These are phyloP conservation scores for Hemiscyllium ocellatum DNA, from an alignment of 2,113 vertebrate species.

Conservation along the genomic window DNA sequence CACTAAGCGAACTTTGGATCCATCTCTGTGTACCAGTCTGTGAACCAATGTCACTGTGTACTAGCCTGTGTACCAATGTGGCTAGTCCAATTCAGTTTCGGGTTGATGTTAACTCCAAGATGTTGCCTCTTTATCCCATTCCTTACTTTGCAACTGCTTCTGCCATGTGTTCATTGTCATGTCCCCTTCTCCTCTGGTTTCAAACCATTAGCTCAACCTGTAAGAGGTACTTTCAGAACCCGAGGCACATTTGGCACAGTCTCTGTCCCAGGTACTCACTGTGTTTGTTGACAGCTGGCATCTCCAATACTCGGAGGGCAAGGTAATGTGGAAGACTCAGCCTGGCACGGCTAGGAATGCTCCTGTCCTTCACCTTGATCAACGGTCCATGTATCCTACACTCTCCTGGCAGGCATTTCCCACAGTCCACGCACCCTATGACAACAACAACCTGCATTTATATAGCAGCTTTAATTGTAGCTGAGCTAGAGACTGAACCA, in stretches of 20 bases:
- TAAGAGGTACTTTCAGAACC: not conserved
- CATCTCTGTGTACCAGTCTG: too few species aligned
- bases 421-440: conserved; percentile 53
- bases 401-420: conserved; percentile 51
- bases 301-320: conserved; percentile 48
- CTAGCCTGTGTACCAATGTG: too few species aligned
- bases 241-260: not conserved
- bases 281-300: conserved; percentile 51
- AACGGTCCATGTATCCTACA: conserved; percentile 51
- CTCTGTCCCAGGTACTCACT: conserved; percentile 45
- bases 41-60: not conserved
- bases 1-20: too few species aligned
- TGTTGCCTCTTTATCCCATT: not conserved
- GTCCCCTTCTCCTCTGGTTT: not conserved
- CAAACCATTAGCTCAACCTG: not conserved
- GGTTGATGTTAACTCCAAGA: not conserved
- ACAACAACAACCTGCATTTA: not conserved
- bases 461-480: not conserved
- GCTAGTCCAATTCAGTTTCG: not conserved
- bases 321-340: conserved; percentile 54
- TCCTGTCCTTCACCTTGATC: conserved; percentile 51
- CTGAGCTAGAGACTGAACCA: too few species aligned
- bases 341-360: conserved; percentile 46
- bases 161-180: not conserved
- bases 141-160: not conserved